phyloP scores from a whole-genome alignment of 2,797 vertebrate genomes.

The Sciurus vulgaris region DNA sequence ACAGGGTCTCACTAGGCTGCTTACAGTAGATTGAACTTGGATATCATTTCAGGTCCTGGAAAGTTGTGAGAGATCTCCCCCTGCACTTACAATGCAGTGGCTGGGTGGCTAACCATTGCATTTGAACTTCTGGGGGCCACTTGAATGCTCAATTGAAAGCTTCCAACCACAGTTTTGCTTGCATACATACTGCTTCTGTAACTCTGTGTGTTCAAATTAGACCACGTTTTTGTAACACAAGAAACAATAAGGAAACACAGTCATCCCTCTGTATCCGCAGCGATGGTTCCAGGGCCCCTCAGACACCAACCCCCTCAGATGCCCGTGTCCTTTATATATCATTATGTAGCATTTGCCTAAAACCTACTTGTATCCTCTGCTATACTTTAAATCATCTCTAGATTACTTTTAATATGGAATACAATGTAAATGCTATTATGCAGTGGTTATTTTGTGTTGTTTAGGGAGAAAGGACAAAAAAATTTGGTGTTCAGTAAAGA shows the following conservation, averaged over 20 bases:
- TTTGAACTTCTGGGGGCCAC: constrained; percentile 32
- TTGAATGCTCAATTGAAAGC: constrained; percentile 56
- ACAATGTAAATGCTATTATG: background rate
- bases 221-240: background rate
- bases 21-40: background rate
- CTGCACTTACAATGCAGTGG: background rate
- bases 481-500: background rate
- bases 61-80: background rate
- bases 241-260: background rate
- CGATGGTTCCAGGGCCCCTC: background rate
- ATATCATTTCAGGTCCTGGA: background rate
- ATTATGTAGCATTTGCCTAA: too few relatives aligned
- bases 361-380: too few relatives aligned
- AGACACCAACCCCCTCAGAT: too few relatives aligned
- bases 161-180: constrained; percentile 61
- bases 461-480: background rate
- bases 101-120: constrained; percentile 47
- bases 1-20: too few relatives aligned
- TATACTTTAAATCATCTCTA: background rate
- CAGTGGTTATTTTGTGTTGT: background rate
- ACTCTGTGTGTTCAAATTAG: constrained; percentile 23
- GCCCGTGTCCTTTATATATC: too few relatives aligned
- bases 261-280: background rate
- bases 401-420: background rate
- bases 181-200: background rate